These are phyloP conservation scores for Sula dactylatra DNA, from an alignment of 2,113 vertebrate genomes.

Conservation along the genomic window DNA sequence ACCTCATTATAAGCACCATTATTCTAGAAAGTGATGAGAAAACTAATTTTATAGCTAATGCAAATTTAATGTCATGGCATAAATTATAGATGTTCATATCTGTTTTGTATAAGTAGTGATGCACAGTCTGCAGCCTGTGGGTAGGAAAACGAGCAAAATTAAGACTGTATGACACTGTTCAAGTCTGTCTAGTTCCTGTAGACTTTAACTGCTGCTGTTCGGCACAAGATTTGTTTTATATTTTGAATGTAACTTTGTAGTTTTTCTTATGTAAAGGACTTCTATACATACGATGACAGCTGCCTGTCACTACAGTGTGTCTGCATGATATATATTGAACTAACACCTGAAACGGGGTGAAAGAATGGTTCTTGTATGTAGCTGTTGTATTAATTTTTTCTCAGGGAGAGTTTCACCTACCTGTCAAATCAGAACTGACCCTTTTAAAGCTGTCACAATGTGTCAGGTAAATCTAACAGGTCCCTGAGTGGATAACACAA, in stretches of 20 bases:
- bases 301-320: neutral
- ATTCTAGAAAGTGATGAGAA: neutral
- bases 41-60: neutral
- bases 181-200: neutral
- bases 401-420: neutral
- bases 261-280: neutral
- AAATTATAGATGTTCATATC: neutral
- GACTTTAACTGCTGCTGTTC: neutral
- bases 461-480: neutral
- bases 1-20: neutral
- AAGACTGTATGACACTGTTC: neutral
- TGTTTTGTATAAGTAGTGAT: neutral
- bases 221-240: neutral
- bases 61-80: neutral
- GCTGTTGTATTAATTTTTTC: neutral
- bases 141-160: neutral
- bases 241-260: neutral
- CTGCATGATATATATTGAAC: neutral
- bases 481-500: neutral
- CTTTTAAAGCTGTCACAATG: neutral
- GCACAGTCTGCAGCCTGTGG: neutral
- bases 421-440: neutral
- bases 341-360: neutral
- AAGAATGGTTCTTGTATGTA: neutral
- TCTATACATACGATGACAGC: neutral